Evolutionary conservation across 2,888 invertebrate species (phyloP), one percentile per base, ranked within the genome.

Genomic region (Agonopterix alstromeriana): DNA sequence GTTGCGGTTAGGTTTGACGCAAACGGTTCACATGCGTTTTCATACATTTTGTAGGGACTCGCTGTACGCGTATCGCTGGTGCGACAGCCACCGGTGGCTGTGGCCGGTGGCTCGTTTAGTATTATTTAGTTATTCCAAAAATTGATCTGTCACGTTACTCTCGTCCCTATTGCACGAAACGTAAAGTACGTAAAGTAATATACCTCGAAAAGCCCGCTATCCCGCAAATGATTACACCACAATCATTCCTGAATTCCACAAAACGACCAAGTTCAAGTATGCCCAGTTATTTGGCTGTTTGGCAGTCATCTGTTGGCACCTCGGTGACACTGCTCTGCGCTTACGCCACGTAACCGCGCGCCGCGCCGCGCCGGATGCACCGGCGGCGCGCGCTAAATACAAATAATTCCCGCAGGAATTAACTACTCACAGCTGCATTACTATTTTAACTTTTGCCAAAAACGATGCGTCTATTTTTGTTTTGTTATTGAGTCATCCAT

Each of bases 291-390:
- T 79, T 36, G 36, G 11, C 38, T 36, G n/a, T 36, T 36, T 80
- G 80, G 79, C 82, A 77, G 58, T 58, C 54, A 53, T 50, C 48
- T 52, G 56, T 67, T 81, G 82, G 81, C 82, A 82, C 51, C 53
- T 27, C 49, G 61, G 42, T 65, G 66, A 62, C 64, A 63, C 17
- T 17, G 63, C 56, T 42, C 14, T 71, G 63, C 56, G 43, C 14
- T 71, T 73, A 67, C 73, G 63, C 63, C 70, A 71, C 55, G 57
- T 57, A 58, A 63, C 62, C 58, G n/a, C n/a, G n/a, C n/a, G n/a
- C n/a, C n/a, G n/a, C n/a, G 52, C 52, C 43, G 43, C 51, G 49
- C 50, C 17, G 48, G 53, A 53, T 51, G 45, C 50, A 46, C 48
- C 55, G 54, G 54, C 54, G 49, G 53, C 46, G 57, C 58, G 57